Evolutionary conservation across 2,113 vertebrate genomes (phyloP), one percentile per base, ranked within the genome.

Genomic region (Ranitomeya variabilis): DNA sequence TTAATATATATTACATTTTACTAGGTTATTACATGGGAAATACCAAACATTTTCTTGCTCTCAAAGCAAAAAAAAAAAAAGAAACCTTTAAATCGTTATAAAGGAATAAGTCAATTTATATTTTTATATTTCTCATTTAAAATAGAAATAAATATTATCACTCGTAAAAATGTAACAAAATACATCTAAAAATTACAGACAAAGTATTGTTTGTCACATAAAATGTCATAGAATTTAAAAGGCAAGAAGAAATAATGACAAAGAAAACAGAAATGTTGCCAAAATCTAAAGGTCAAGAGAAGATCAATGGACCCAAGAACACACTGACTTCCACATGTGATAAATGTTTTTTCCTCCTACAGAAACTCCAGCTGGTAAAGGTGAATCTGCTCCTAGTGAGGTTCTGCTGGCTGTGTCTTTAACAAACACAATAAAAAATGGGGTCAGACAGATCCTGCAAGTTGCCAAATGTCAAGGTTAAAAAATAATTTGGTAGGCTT

Each of bases 391-490:
- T 64, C 84, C 83, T 23, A 57, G 73, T 67, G 60, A 78, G 60
- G 7, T 52, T 83, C 45, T 55, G 13, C 18, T 23, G 23, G 71
- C 8, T 21, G 83, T 23, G 69, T 76, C 74, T 83, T 76, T 83
- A 88, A 74, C 62, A 31, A 80, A 89, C 31, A 66, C 37, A 89
- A 83, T 88, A 59, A 84, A 83, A 88, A 69, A 55, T 18, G 21
- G 69, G 80, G 80, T 88, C 80, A 74, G 73, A 57, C 69, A 76
- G 55, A 88, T 77, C n/a, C 21, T 83, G 60, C 57, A 45, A 51
- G 51, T 59, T 62, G 77, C 55, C 55, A 89, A 88, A 83, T 84
- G 87, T 89, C 81, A 89, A 66, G 51, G 81, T 67, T 80, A 87
- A 83, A 89, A 74, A 83, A 67, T 78, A 23, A 78, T 89, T 78